These are phyloP conservation scores for Brachyptera putata DNA, from an alignment of 2,888 invertebrate genomes.

Conservation along the genomic window DNA sequence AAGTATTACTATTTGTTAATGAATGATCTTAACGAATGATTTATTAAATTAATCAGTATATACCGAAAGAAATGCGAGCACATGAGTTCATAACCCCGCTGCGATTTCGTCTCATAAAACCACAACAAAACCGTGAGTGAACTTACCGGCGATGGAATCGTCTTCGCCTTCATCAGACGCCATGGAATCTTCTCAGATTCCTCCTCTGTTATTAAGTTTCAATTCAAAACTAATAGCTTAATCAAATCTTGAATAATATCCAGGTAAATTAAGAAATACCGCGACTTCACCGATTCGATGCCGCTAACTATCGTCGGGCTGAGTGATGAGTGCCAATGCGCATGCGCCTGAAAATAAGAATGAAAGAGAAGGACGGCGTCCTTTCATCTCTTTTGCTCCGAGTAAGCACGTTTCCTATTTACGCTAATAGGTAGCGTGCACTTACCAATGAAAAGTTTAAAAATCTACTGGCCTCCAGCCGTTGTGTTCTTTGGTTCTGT, in stretches of 20 bases:
- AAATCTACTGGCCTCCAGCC: too few species aligned
- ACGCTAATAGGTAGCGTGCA: too few species aligned
- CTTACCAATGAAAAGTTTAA: too few species aligned
- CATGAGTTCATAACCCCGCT: conserved; percentile 40
- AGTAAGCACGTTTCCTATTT: too few species aligned
- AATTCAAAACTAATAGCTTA: background rate
- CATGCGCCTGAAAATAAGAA: too few species aligned
- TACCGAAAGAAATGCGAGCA: conserved; percentile 34
- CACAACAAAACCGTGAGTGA: background rate
- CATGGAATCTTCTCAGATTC: conserved; percentile 48
- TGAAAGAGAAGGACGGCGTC: too few species aligned
- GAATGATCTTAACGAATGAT: background rate
- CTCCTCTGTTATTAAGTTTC: background rate
- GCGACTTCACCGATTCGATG: too few species aligned
- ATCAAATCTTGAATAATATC: background rate
- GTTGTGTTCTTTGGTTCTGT: too few species aligned
- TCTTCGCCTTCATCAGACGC: conserved; percentile 86
- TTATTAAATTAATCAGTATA: conserved; percentile 12
- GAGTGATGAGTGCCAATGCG: too few species aligned
- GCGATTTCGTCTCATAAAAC: conserved; percentile 27
- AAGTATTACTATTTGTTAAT: background rate
- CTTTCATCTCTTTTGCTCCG: too few species aligned
- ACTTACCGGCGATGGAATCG: conserved; percentile 78
- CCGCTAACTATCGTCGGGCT: too few species aligned
- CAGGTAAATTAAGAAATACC: too few species aligned